phyloP scores from a whole-genome alignment of 2,113 vertebrate species.

The Microtus pennsylvanicus region DNA sequence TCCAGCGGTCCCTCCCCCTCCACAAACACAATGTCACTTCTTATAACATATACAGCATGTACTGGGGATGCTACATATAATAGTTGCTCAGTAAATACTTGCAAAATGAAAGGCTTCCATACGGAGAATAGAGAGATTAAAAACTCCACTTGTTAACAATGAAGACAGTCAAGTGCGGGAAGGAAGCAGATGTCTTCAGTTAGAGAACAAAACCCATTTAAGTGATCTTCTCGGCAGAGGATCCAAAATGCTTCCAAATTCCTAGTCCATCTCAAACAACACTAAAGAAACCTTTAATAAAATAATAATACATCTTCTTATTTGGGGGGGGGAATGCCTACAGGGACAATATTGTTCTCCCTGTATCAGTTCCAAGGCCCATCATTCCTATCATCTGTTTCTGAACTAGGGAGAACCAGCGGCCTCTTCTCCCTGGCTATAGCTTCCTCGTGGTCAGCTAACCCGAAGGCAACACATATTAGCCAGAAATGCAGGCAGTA shows the following conservation, averaged over 20 bases:
- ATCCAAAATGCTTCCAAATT: slow-evolving; percentile 25
- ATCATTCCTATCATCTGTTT: background rate
- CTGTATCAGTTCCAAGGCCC: background rate
- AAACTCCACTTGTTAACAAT: background rate
- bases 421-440: background rate
- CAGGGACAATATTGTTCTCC: background rate
- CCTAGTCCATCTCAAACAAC: background rate
- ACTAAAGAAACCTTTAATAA: background rate
- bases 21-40: background rate
- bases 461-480: background rate
- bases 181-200: background rate
- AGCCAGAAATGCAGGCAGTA: background rate
- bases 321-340: background rate
- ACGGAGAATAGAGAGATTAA: background rate
- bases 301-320: background rate
- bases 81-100: background rate
- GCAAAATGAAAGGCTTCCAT: slow-evolving; percentile 42
- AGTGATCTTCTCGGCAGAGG: background rate
- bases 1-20: background rate
- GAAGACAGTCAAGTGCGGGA: background rate
- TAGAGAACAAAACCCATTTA: background rate
- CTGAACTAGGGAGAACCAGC: background rate
- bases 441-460: background rate
- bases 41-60: background rate
- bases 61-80: background rate